These are phyloP conservation scores for Eucera pruinosa DNA, from an alignment of 2,888 invertebrate genomes.

Conservation along the genomic window DNA sequence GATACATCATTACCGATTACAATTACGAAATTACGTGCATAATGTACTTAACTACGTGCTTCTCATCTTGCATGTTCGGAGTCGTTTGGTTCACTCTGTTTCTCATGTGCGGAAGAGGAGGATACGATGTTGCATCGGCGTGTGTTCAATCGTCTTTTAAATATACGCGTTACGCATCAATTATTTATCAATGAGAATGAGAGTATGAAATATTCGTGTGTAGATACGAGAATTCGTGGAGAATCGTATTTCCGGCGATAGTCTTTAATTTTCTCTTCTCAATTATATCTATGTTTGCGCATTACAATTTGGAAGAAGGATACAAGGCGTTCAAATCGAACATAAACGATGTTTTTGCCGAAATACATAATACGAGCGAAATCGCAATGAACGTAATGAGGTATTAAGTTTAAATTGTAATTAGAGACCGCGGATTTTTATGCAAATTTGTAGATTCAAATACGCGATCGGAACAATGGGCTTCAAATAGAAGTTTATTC, in stretches of 20 bases:
- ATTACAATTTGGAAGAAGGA: slow-evolving; percentile 65
- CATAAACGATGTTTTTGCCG: slow-evolving; percentile 42
- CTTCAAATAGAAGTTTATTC: too few species aligned
- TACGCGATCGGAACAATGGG: too few species aligned
- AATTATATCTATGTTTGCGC: slow-evolving; percentile 55
- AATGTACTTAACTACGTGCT: slow-evolving; percentile 34
- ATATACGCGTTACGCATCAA: background rate
- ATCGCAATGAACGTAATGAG: slow-evolving; percentile 9
- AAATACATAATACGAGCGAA: slow-evolving; percentile 6
- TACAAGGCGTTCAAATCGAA: slow-evolving; percentile 59
- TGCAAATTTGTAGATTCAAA: too few species aligned
- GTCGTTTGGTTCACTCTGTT: slow-evolving; percentile 86
- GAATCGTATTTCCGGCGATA: slow-evolving; percentile 73
- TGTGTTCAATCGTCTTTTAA: slow-evolving; percentile 49
- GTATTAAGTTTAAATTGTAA: background rate
- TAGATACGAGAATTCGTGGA: slow-evolving; percentile 74
- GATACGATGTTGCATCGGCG: slow-evolving; percentile 85
- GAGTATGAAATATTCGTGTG: background rate
- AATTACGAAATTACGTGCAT: slow-evolving; percentile 28
- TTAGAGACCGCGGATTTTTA: too few species aligned
- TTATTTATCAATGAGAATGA: slow-evolving; percentile 8
- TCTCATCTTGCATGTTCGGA: slow-evolving; percentile 85
- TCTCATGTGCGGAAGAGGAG: slow-evolving; percentile 86
- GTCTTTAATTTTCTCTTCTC: slow-evolving; percentile 71
- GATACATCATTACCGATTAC: slow-evolving; percentile 11